Base-by-base conservation (phyloP, 2,888 invertebrate genomes). In the Iselma pallidipennis region DNA sequence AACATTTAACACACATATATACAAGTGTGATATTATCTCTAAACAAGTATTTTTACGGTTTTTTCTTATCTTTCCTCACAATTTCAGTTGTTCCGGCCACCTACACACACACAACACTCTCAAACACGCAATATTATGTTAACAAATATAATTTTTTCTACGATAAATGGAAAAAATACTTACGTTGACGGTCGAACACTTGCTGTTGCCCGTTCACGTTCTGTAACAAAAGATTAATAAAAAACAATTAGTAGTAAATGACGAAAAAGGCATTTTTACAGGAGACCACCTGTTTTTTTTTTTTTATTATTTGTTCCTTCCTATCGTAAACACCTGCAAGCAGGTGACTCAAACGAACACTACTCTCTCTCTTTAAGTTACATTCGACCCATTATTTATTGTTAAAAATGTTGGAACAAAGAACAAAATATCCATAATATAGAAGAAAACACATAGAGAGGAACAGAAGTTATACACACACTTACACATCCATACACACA, bases 131-230 rank as follows among this genome's bases (percentile, higher is more conserved):
- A 37, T 16, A 37, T 37, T 14, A 14, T 33, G 33, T 37, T 14
- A 16, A 37, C 14, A 37, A 14, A 37, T 16, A 16, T 4, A n/a
- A n/a, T n/a, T n/a, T n/a, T n/a, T n/a, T 14, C 14, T 16, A 14
- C 16, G 31, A 31, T 31, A 3, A 37, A 37, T 55, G 23, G 50
- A 55, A 55, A 59, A 26, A 25, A 49, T 83, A 85, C 85, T 85
- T 81, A 85, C 85, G 83, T 80, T 69, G 83, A 80, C 66, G 82
- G 77, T 68, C 83, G 79, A 70, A 76, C 80, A 64, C 81, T 71
- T 67, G 73, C 71, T 70, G 60, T 42, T 54, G 83, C 83, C 71
- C 83, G 81, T 71, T 84, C 84, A 65, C 83, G 82, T 77, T 83
- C 85, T 85, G 83, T 71, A 85, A 85, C 79, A 83, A 74, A 80